Percentiles rank a stretch among this genome's conserved stretches.
These are phyloP conservation scores for Hipparchia semele DNA, from an alignment of 2,888 invertebrate species.

Conservation along the genomic window DNA sequence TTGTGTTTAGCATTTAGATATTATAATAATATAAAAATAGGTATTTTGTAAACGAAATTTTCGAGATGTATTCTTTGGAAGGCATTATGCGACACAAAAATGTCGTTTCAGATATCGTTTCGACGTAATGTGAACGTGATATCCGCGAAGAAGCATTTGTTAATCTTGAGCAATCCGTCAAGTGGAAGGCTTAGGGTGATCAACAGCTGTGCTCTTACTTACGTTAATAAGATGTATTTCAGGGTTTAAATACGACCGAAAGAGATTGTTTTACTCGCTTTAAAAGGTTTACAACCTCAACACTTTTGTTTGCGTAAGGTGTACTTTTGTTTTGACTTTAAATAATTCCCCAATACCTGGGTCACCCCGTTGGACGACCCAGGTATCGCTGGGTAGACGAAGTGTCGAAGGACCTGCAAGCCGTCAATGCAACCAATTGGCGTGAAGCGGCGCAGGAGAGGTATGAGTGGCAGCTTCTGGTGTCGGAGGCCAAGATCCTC, in stretches of 20 bases:
- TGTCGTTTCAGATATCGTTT: background rate
- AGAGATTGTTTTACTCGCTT: slow-evolving; percentile 33
- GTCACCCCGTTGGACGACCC: too few relatives aligned
- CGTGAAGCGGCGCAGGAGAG: too few relatives aligned
- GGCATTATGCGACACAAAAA: background rate
- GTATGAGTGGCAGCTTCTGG: too few relatives aligned
- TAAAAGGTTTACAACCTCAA: slow-evolving; percentile 12
- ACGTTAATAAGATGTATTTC: slow-evolving; percentile 42
- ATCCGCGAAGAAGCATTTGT: slow-evolving; percentile 46
- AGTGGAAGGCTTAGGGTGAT: slow-evolving; percentile 52
- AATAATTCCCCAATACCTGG: too few relatives aligned
- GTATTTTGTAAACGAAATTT: too few relatives aligned
- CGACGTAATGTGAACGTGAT: slow-evolving; percentile 37
- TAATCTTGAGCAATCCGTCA: slow-evolving; percentile 63
- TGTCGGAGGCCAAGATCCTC: too few relatives aligned
- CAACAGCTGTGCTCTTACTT: slow-evolving; percentile 47
- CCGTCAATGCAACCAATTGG: too few relatives aligned
- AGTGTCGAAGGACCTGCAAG: too few relatives aligned
- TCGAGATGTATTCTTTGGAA: too few relatives aligned
- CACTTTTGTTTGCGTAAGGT: slow-evolving; percentile 16
- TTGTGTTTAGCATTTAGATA: too few relatives aligned
- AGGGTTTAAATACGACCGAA: slow-evolving; percentile 37
- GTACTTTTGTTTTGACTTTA: background rate
- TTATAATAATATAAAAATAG: too few relatives aligned
- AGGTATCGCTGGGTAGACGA: too few relatives aligned